These are phyloP conservation scores for Acromyrmex echinatior DNA, from an alignment of 1,140 invertebrate species.

Conservation along the genomic window DNA sequence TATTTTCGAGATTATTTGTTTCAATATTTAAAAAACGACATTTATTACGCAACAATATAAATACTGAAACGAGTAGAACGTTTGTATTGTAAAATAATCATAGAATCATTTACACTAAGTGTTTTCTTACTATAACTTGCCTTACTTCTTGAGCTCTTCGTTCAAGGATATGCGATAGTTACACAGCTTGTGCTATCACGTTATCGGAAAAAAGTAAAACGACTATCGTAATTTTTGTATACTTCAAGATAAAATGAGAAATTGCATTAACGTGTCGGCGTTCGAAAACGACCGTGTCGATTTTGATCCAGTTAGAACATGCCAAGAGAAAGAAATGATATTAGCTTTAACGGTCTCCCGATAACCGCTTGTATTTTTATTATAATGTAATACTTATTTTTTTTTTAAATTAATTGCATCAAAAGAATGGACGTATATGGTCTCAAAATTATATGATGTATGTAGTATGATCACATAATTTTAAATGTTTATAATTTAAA, in stretches of 20 bases:
- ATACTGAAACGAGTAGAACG: neutral
- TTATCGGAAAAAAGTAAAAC: constrained; percentile 2
- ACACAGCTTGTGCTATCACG: neutral
- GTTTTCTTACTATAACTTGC: neutral
- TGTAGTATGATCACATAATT: too few relatives aligned
- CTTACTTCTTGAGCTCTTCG: neutral
- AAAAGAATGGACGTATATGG: neutral
- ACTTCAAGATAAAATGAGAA: constrained; percentile 41
- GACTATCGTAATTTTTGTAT: neutral
- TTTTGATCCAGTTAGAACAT: constrained; percentile 29
- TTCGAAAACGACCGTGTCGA: constrained; percentile 31
- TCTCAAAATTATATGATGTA: neutral
- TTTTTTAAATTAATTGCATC: neutral
- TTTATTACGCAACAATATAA: neutral
- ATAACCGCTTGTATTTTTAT: neutral
- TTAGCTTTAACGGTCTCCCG: neutral
- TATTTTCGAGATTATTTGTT: neutral
- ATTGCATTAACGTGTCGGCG: constrained; percentile 1
- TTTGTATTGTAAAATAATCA: neutral
- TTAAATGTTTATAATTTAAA: too few relatives aligned
- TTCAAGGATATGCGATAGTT: neutral
- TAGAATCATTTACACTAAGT: neutral
- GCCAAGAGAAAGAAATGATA: constrained; percentile 1
- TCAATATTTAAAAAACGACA: neutral
- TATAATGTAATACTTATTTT: neutral